Conservation (phyloP, 2,797 vertebrate species). For the Loris lydekkerianus region DNA sequence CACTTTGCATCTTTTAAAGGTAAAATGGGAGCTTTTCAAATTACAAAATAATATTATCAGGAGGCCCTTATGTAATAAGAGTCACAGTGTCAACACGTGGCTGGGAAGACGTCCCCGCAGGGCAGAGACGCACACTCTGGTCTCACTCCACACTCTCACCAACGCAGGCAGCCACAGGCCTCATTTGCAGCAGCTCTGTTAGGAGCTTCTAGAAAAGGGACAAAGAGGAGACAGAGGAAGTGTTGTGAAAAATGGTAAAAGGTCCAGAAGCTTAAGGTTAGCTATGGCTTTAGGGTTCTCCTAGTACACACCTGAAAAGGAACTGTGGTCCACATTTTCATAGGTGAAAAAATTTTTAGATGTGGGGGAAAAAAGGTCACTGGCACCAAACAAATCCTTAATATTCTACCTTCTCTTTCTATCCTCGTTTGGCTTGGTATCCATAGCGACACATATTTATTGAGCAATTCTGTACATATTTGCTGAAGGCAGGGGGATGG, state of each 20-base stretch:
- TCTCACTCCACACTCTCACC: not conserved
- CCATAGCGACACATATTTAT: constrained; percentile 64
- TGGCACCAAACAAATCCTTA: constrained; percentile 39
- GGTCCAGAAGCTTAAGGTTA: not conserved
- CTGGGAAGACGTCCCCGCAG: not conserved
- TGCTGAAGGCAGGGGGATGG: constrained; percentile 3
- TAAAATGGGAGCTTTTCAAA: constrained; percentile 12
- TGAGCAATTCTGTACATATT: not conserved
- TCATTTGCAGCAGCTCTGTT: not conserved
- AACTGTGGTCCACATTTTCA: not conserved
- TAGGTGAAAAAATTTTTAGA: not conserved
- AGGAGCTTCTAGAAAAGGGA: not conserved
- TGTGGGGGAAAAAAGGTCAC: not conserved
- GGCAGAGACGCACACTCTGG: too few relatives aligned
- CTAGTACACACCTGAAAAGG: not conserved
- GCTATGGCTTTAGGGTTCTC: not conserved
- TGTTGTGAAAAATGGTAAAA: not conserved
- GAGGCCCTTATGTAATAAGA: not conserved
- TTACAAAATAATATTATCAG: not conserved
- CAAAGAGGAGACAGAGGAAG: not conserved
- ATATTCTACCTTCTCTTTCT: constrained; percentile 39
- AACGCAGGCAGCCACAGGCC: rapidly evolving
- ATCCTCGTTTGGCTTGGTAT: constrained; percentile 66
- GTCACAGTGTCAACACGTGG: not conserved
- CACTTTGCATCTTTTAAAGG: not conserved